Percentiles rank a stretch among this genome's conserved stretches.
phyloP scores from a whole-genome alignment of 2,797 vertebrate genomes.

The Phoeniculus purpureus region DNA sequence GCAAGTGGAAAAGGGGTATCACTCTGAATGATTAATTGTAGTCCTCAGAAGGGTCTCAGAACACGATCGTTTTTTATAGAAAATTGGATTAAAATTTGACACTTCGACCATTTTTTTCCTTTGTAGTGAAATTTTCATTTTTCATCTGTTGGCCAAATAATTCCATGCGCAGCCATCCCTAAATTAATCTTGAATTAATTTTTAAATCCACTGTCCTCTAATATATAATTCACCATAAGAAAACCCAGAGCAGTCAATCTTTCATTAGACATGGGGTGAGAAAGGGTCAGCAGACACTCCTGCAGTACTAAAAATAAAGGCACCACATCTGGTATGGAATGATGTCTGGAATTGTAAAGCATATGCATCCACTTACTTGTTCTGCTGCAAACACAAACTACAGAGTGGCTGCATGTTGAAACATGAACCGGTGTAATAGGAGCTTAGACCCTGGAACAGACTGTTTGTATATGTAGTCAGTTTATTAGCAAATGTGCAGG shows the following conservation, averaged over 20 bases:
- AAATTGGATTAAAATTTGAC: conserved; percentile 78
- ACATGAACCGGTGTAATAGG: conserved; percentile 78
- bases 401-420: conserved; percentile 74
- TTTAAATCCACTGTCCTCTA: conserved; percentile 74
- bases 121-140: conserved; percentile 76
- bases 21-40: conserved; percentile 73
- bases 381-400: conserved; percentile 77
- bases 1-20: conserved; percentile 46
- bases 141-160: conserved; percentile 74
- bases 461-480: conserved; percentile 75
- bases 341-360: conserved; percentile 86
- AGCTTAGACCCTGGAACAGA: conserved; percentile 82
- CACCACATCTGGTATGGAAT: conserved; percentile 84
- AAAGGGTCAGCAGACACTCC: conserved; percentile 84
- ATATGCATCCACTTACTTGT: conserved; percentile 73
- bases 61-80: conserved; percentile 74
- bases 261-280: conserved; percentile 87
- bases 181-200: conserved; percentile 82
- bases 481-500: conserved; percentile 74
- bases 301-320: conserved; percentile 80
- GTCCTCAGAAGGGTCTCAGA: conserved; percentile 63
- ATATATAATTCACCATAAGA: conserved; percentile 79
- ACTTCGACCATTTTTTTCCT: conserved; percentile 70
- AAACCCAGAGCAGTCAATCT: conserved; percentile 82
- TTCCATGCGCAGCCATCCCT: conserved; percentile 68